Base-by-base conservation (phyloP, 1,140 invertebrate species). In the Lepidurus arcticus region DNA sequence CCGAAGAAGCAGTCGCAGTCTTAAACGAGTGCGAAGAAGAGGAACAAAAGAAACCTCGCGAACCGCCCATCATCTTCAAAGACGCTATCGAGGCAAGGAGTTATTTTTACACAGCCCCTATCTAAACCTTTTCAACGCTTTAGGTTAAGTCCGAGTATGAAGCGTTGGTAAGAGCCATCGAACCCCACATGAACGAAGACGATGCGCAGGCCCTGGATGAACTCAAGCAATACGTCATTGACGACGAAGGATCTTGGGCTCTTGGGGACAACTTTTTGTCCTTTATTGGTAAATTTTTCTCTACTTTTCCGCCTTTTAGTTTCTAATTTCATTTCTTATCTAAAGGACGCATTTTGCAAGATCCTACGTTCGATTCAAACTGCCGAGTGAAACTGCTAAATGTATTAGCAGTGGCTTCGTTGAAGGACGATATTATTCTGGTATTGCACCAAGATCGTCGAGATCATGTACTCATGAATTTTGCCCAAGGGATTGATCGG, bases 401-500 rank as follows among this genome's bases (percentile, higher is more conserved):
- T 77, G 88, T 92, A 44, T 85, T 94, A 80, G 90, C 90, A 13
- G 88, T 88, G 76, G 92, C 92, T 0, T 92, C 93, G 8, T 86
- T 95, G 7, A 94, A 94, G 82, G 94, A 97, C 81, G 95, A 97
- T 84, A 91, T 96, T 74, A 94, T 96, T 82, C 88, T 97, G 42
- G 85, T 97, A 76, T 84, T 97, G 78, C 95, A 97, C 85, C 94
- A 96, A 86, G 95, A 97, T 85, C 88, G 94, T 78, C 88, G 91
- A 77, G 93, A 94, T 81, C 95, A 97, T 84, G 90, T 93, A 73
- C 87, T 97, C 73, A 96, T 97, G 92, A 93, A 93, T 84, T 96
- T 93, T 84, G 92, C 94, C 21, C 90, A 91, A 82, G 90, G 91
- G 82, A 91, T 97, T 79, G 95, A 97, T 84, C 87, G 89, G 81